A percentile compares a stretch with the other conserved stretches of the same genome.
Conservation (phyloP, 2,113 vertebrate species). For the Tichodroma muraria region DNA sequence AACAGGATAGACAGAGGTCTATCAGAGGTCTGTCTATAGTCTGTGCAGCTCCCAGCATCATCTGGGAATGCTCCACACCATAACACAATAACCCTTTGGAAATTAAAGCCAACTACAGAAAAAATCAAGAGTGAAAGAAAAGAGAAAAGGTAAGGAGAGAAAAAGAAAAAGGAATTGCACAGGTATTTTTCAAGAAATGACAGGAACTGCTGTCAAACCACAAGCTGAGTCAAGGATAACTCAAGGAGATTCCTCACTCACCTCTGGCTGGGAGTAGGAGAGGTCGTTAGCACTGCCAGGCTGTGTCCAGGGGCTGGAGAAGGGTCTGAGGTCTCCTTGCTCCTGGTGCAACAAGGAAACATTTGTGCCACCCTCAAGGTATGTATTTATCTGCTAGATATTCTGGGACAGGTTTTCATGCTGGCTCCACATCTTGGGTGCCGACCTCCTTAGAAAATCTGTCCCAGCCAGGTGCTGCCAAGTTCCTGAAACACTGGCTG, state of each 20-base stretch:
- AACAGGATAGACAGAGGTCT: neutral
- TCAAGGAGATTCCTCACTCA: neutral
- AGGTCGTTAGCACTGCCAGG: neutral
- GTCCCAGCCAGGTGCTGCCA: neutral
- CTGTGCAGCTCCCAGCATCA: neutral
- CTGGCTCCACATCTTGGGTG: neutral
- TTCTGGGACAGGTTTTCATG: neutral
- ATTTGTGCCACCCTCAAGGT: neutral
- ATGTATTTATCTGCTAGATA: neutral
- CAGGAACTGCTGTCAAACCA: neutral
- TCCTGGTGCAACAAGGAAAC: neutral
- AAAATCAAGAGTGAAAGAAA: neutral
- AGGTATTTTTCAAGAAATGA: neutral
- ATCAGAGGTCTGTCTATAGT: too few relatives aligned
- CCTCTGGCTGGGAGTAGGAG: neutral
- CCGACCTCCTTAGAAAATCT: conserved; percentile 29
- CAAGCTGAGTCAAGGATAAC: neutral
- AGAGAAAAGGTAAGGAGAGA: neutral
- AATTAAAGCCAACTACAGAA: neutral
- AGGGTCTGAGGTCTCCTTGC: neutral
- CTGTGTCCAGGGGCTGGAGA: neutral
- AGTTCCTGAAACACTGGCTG: conserved; percentile 17
- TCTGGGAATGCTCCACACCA: neutral
- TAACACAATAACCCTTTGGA: neutral
- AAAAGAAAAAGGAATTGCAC: neutral